These are phyloP conservation scores for Plecotus auritus DNA, from an alignment of 2,113 vertebrate genomes.

Conservation along the genomic window DNA sequence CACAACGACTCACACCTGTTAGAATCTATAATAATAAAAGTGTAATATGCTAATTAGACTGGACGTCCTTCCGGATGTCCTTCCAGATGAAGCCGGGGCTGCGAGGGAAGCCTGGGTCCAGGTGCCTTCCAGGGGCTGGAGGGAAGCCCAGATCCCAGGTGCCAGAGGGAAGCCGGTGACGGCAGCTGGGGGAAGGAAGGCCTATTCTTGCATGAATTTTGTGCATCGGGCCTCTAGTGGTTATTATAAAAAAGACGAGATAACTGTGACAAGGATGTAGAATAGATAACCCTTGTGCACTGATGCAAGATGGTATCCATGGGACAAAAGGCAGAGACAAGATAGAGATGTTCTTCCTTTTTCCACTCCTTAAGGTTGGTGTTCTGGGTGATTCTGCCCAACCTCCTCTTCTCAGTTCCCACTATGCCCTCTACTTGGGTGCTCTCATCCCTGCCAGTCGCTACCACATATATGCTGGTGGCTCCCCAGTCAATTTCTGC, in stretches of 20 bases:
- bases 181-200: too few species aligned
- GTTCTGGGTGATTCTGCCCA: neutral
- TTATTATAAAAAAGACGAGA: neutral
- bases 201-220: too few species aligned
- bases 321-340: neutral
- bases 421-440: rapidly evolving
- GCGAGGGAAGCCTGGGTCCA: too few species aligned
- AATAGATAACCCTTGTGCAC: neutral
- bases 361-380: rapidly evolving
- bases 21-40: neutral
- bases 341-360: neutral
- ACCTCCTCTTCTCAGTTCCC: neutral
- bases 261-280: neutral
- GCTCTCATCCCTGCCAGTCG: too few species aligned
- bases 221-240: neutral
- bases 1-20: neutral
- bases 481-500: neutral
- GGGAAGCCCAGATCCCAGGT: too few species aligned
- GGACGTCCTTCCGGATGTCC: too few species aligned
- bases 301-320: neutral
- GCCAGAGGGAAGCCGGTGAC: too few species aligned
- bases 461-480: neutral
- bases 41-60: too few species aligned
- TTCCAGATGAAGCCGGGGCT: too few species aligned
- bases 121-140: too few species aligned